Conservation (phyloP, 2,113 vertebrate species). For the Gallinago paraguaiae region DNA sequence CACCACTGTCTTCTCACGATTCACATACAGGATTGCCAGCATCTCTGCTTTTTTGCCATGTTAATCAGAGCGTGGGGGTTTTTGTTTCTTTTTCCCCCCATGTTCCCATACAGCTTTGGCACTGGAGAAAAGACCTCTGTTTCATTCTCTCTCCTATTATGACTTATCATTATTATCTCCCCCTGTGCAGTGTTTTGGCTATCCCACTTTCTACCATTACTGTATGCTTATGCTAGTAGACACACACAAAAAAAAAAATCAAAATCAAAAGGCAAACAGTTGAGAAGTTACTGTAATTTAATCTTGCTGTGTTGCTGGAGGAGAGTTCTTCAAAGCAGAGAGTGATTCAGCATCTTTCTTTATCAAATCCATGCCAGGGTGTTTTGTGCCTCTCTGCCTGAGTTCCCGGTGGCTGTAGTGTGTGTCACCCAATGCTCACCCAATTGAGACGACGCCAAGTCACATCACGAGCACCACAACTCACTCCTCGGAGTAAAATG, state of each 20-base stretch:
- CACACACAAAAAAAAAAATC: background rate
- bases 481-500: background rate
- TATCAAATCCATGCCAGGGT: rapidly evolving
- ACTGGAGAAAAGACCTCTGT: background rate
- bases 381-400: background rate
- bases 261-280: background rate
- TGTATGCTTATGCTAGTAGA: background rate
- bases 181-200: background rate
- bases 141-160: background rate
- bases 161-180: background rate
- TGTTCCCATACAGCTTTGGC: background rate
- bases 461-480: background rate
- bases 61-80: background rate
- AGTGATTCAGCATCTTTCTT: conserved; percentile 1
- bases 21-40: background rate
- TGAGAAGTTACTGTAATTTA: background rate
- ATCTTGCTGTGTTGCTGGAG: background rate
- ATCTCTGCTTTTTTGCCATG: background rate
- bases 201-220: background rate
- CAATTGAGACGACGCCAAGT: background rate
- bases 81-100: background rate
- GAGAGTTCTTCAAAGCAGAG: background rate
- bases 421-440: background rate
- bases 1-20: background rate
- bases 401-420: background rate